Evolutionary conservation across 2,888 invertebrate species (phyloP).

Genomic region (Hypomecis punctinalis): DNA sequence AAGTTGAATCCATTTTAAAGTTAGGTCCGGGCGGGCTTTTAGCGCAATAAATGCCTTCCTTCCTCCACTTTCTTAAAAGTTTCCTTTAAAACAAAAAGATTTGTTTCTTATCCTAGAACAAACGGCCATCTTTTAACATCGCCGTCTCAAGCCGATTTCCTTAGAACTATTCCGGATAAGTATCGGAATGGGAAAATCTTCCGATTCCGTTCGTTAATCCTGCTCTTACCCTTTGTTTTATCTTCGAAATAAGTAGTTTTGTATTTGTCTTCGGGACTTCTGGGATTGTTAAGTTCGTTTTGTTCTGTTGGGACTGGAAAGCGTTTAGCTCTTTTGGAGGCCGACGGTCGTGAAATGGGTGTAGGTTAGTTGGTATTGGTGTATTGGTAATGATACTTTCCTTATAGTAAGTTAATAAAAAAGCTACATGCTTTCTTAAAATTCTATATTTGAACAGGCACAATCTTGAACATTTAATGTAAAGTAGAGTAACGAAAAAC

Average conservation of each 20-base stretch:
- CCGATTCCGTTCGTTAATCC: constrained; percentile 45
- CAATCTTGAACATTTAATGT: too few relatives aligned
- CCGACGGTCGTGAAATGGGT: background rate
- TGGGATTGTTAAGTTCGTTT: constrained; percentile 29
- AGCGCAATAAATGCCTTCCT: constrained; percentile 85
- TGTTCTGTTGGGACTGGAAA: constrained; percentile 20
- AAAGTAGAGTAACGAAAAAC: too few relatives aligned
- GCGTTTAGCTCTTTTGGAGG: constrained; percentile 11
- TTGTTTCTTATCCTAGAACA: constrained; percentile 76
- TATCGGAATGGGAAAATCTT: constrained; percentile 44
- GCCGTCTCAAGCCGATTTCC: constrained; percentile 24
- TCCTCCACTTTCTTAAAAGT: constrained; percentile 82
- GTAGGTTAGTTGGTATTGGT: background rate
- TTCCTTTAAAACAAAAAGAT: constrained; percentile 82
- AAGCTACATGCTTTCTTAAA: too few relatives aligned
- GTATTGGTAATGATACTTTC: too few relatives aligned
- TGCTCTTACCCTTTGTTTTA: constrained; percentile 44
- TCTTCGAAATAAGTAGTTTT: constrained; percentile 45
- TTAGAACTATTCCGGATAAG: constrained; percentile 39
- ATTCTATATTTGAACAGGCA: too few relatives aligned
- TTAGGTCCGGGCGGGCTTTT: constrained; percentile 81
- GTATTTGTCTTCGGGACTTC: constrained; percentile 42
- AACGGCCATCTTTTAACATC: constrained; percentile 62
- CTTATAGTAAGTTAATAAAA: too few relatives aligned
- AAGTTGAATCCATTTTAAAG: constrained; percentile 85